Conservation (phyloP, 2,113 vertebrate species). For the Scalopus aquaticus region DNA sequence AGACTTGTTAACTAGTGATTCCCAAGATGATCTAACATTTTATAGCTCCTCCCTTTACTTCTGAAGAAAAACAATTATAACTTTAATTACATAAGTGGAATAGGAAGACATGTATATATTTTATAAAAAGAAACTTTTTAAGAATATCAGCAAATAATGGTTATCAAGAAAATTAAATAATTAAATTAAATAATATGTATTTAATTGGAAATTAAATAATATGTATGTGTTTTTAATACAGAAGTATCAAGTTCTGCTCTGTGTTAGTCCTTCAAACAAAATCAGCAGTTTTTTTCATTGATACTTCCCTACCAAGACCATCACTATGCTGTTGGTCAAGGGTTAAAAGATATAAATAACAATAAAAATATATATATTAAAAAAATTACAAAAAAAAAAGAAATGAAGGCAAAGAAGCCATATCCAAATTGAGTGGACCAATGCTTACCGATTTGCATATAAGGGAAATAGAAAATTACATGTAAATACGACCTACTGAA, state of each 20-base stretch:
- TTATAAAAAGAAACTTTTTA: neutral
- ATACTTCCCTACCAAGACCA: constrained; percentile 1
- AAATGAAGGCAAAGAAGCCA: neutral
- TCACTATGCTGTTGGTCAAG: constrained; percentile 20
- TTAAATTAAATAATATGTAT: constrained; percentile 4
- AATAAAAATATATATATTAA: no score
- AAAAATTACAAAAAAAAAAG: no score
- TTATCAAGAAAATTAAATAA: neutral
- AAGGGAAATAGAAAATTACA: neutral
- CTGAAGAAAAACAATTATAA: constrained; percentile 1
- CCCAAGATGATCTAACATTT: neutral
- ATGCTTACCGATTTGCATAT: neutral
- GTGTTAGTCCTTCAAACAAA: neutral
- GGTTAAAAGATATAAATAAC: no score
- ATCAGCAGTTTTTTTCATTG: neutral
- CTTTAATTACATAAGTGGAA: neutral
- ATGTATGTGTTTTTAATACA: neutral
- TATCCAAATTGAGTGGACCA: neutral
- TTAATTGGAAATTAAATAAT: constrained; percentile 25
- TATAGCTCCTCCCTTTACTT: neutral
- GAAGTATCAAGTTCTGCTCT: neutral
- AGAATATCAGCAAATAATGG: constrained; percentile 30
- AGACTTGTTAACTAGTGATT: neutral
- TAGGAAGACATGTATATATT: neutral
- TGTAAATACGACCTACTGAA: neutral